A percentile compares a stretch with the other conserved stretches of the same genome.
These are phyloP conservation scores for Diadegma fenestrale DNA, from an alignment of 2,888 invertebrate genomes.

Conservation along the genomic window DNA sequence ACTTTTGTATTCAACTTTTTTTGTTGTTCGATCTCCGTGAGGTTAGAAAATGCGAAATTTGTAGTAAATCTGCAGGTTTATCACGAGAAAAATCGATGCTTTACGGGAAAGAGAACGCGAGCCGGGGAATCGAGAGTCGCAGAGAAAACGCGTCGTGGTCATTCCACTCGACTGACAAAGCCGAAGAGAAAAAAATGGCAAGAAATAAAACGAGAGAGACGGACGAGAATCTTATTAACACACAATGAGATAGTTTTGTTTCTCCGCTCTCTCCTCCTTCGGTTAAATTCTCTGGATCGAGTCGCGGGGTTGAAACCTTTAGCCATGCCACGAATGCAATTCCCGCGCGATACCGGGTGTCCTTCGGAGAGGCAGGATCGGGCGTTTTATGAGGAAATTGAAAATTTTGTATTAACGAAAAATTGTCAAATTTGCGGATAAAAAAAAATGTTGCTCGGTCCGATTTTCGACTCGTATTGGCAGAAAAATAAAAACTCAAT, in stretches of 20 bases:
- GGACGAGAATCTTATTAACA: slow-evolving; percentile 83
- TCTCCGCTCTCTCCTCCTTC: slow-evolving; percentile 69
- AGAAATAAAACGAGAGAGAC: slow-evolving; percentile 70
- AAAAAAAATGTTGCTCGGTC: neutral
- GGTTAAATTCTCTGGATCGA: slow-evolving; percentile 59
- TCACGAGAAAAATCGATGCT: slow-evolving; percentile 25
- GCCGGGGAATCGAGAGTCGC: slow-evolving; percentile 27
- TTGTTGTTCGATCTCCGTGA: neutral
- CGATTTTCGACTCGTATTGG: neutral
- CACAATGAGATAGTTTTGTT: slow-evolving; percentile 85
- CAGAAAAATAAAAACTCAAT: neutral
- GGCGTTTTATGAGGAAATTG: neutral
- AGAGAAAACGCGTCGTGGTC: slow-evolving; percentile 49
- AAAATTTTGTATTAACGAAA: neutral
- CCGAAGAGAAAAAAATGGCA: slow-evolving; percentile 65
- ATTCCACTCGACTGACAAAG: slow-evolving; percentile 47
- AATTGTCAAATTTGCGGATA: neutral
- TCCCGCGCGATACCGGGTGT: slow-evolving; percentile 54
- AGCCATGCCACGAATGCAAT: slow-evolving; percentile 68
- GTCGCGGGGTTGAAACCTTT: slow-evolving; percentile 55
- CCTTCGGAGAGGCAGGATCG: slow-evolving; percentile 12
- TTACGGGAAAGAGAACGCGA: neutral
- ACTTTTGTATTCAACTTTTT: neutral
- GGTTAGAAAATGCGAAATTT: neutral
- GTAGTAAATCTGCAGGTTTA: neutral